These are phyloP conservation scores for Corella eumyota DNA, from an alignment of 23 tunicate species.

Conservation along the genomic window DNA sequence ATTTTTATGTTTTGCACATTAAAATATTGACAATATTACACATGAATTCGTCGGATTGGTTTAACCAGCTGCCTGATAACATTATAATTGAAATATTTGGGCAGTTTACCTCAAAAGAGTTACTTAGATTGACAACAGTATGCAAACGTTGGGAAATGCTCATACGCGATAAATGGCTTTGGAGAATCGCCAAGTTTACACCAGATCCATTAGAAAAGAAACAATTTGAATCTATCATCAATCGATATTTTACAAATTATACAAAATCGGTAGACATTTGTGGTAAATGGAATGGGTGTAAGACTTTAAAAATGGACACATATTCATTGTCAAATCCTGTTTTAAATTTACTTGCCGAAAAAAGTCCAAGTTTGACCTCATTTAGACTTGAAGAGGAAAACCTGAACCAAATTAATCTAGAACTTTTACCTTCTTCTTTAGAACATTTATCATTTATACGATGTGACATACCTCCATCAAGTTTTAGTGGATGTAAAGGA, in stretches of 20 bases:
- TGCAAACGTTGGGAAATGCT: constrained; percentile 63
- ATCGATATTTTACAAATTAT: constrained; percentile 41
- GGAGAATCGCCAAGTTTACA: constrained; percentile 53
- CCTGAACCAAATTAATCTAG: constrained; percentile 16
- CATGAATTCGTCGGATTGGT: too few species aligned
- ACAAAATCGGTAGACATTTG: constrained; percentile 58
- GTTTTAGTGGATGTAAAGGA: constrained; percentile 11
- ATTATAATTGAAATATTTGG: constrained; percentile 28
- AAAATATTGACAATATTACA: too few species aligned
- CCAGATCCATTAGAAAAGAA: constrained; percentile 36
- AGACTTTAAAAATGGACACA: too few species aligned
- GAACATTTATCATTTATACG: constrained; percentile 35
- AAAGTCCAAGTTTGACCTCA: constrained; percentile 33
- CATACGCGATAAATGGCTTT: constrained; percentile 44
- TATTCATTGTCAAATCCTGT: constrained; percentile 33
- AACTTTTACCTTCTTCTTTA: constrained; percentile 33
- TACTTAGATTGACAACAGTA: constrained; percentile 36
- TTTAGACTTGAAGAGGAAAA: constrained; percentile 75
- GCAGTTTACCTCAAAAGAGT: constrained; percentile 16
- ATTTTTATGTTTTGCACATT: too few species aligned
- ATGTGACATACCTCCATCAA: constrained; percentile 44
- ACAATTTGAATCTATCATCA: constrained; percentile 21
- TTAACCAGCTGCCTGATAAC: constrained; percentile 35
- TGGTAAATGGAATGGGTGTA: constrained; percentile 27
- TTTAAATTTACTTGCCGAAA: constrained; percentile 10